Evolutionary conservation across 2,888 invertebrate genomes (phyloP).

Genomic region (Ophraella communa): DNA sequence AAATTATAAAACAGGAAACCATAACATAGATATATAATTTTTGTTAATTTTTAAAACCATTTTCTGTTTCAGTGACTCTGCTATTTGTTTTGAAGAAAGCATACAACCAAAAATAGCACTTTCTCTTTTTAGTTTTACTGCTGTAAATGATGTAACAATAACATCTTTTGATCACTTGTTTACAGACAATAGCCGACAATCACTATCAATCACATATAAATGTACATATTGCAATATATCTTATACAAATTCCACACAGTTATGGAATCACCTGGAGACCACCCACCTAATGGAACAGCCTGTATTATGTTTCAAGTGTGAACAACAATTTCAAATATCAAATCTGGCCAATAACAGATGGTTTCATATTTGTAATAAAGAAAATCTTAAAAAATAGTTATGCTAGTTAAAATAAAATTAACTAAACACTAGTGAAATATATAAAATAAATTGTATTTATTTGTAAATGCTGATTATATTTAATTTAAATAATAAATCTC

Average conservation of each 20-base stretch:
- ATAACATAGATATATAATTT: too few species aligned
- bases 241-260: constrained; percentile 6
- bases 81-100: constrained; percentile 33
- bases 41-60: background rate
- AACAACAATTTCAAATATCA: constrained; percentile 20
- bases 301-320: constrained; percentile 34
- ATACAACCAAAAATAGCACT: constrained; percentile 27
- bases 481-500: too few species aligned
- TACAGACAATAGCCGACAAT: background rate
- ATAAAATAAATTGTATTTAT: too few species aligned
- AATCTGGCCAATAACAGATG: constrained; percentile 27
- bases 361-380: constrained; percentile 23
- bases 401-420: too few species aligned
- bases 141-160: constrained; percentile 16
- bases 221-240: constrained; percentile 27
- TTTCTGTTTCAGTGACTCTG: constrained; percentile 27
- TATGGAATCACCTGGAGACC: constrained; percentile 24
- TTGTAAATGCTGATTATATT: too few species aligned
- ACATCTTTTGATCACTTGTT: constrained; percentile 23
- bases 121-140: constrained; percentile 25
- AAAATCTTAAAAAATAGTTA: background rate
- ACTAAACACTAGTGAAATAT: too few species aligned
- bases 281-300: constrained; percentile 33
- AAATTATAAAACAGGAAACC: too few species aligned
- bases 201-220: constrained; percentile 20